Percentiles rank a stretch among this genome's conserved stretches.
Conservation (phyloP, 2,797 vertebrate species). For the Diglossa cyanea region DNA sequence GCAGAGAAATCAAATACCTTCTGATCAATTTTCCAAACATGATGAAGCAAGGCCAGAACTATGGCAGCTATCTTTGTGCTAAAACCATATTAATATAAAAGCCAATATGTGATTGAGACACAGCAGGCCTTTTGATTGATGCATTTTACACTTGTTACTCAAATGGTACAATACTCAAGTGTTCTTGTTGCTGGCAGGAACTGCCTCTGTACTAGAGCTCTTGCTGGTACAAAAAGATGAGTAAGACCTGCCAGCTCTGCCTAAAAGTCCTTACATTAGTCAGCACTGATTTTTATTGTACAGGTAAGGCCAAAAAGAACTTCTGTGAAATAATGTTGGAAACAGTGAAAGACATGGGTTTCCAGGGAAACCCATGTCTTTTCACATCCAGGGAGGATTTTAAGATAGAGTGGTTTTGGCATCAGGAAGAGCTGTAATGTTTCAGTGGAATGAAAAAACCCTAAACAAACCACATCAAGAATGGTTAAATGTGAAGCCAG, state of each 20-base stretch:
- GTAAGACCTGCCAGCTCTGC: background rate
- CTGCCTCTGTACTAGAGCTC: background rate
- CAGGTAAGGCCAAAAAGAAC: background rate
- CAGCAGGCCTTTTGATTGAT: background rate
- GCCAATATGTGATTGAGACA: background rate
- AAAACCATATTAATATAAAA: background rate
- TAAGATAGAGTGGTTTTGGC: background rate
- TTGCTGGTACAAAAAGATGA: background rate
- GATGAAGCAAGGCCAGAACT: background rate
- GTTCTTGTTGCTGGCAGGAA: background rate
- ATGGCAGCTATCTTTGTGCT: background rate
- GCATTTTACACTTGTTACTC: background rate
- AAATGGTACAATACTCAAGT: background rate
- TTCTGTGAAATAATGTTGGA: background rate
- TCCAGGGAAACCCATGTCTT: background rate
- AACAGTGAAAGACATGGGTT: background rate
- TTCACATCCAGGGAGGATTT: background rate
- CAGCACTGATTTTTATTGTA: background rate
- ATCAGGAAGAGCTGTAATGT: background rate
- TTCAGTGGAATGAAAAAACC: background rate
- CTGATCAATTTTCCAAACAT: conserved; percentile 9
- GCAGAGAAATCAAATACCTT: background rate
- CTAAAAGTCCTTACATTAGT: background rate
- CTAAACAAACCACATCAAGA: background rate
- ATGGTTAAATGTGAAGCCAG: background rate